These are phyloP conservation scores for Alaudala cheleensis DNA, from an alignment of 2,113 vertebrate genomes.

Conservation along the genomic window DNA sequence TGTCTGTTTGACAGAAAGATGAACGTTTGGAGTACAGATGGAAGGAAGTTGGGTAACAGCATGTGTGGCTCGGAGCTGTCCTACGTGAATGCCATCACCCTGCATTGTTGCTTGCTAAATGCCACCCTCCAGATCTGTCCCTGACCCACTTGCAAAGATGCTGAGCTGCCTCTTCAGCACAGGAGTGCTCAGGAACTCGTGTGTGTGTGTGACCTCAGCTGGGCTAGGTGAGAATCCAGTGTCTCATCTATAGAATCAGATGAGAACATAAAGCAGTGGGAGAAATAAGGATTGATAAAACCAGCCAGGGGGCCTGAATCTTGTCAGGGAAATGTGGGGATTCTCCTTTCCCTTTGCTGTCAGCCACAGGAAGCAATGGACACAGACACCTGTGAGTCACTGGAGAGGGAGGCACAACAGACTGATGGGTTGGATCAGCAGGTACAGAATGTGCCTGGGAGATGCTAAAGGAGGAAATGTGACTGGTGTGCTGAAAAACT, in stretches of 20 bases:
- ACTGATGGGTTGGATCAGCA: not conserved
- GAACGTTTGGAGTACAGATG: slow-evolving; percentile 19
- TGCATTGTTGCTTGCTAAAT: not conserved
- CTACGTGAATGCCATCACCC: not conserved
- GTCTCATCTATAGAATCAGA: not conserved
- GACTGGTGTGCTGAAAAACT: not conserved
- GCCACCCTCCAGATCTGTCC: not conserved
- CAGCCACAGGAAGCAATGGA: not conserved
- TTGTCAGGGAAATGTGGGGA: not conserved
- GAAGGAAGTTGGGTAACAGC: slow-evolving; percentile 31
- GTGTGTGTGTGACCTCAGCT: not conserved
- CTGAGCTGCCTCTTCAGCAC: not conserved
- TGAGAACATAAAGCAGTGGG: not conserved
- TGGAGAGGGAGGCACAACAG: not conserved
- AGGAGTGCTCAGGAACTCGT: not conserved
- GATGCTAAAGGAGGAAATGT: not conserved
- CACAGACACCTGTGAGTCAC: not conserved
- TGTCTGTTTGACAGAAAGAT: not conserved
- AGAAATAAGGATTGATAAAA: not conserved
- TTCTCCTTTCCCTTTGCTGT: not conserved
- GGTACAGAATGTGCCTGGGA: not conserved
- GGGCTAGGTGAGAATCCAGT: not conserved
- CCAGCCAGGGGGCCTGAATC: not conserved
- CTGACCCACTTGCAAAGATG: not conserved
- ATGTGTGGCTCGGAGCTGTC: not conserved